Percentiles rank a stretch among this genome's conserved stretches.
phyloP scores from a whole-genome alignment of 2,113 vertebrate species.

The Hipposideros armiger region DNA sequence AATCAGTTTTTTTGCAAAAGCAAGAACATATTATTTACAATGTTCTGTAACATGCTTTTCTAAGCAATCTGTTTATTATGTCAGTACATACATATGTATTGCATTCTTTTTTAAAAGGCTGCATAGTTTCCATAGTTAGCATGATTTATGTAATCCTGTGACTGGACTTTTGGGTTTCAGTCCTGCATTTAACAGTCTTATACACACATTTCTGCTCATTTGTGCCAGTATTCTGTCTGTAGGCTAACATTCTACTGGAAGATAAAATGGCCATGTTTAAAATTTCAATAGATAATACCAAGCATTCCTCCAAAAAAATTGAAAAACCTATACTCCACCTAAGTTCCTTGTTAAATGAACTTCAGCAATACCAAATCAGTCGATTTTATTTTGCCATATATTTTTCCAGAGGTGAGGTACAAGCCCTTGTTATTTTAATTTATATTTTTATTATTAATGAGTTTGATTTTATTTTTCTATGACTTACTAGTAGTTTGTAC shows the following conservation, averaged over 20 bases:
- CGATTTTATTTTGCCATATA: not conserved
- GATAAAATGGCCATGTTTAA: constrained; percentile 14
- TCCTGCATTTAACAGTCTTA: not conserved
- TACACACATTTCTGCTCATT: not conserved
- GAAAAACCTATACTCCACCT: not conserved
- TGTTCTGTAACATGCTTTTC: not conserved
- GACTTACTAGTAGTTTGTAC: not conserved
- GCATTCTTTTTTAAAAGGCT: constrained; percentile 1
- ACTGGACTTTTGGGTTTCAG: not conserved
- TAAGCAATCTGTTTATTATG: not conserved
- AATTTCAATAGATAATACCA: constrained; percentile 1
- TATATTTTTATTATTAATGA: not conserved
- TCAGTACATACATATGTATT: not conserved
- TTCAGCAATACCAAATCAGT: not conserved
- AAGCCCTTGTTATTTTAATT: not conserved
- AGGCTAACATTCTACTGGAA: not conserved
- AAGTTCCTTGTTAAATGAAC: not conserved
- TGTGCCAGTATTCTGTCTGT: not conserved
- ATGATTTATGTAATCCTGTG: constrained; percentile 11
- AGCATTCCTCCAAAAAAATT: not conserved
- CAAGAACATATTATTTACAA: not conserved
- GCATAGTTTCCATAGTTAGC: not conserved
- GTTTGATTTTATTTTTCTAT: not conserved
- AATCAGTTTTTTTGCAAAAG: not conserved
- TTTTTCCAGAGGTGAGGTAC: not conserved